These are phyloP conservation scores for Pantherophis guttatus DNA, from an alignment of 2,113 vertebrate genomes.

Conservation along the genomic window DNA sequence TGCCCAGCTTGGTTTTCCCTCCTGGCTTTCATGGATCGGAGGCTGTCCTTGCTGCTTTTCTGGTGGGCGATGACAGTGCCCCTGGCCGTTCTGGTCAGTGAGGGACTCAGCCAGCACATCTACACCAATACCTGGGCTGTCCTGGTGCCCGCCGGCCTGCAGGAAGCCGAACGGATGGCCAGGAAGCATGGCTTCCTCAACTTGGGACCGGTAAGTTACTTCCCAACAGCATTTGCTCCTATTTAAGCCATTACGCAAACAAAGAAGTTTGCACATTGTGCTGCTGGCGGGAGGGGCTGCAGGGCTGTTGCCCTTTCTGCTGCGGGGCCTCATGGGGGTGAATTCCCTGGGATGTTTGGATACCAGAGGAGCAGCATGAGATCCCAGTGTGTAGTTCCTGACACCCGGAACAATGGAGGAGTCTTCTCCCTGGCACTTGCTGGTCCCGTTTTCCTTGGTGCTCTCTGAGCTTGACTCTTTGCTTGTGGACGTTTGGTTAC, in stretches of 20 bases:
- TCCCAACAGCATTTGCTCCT: background rate
- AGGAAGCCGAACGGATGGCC: conserved; percentile 81
- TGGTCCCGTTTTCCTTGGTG: background rate
- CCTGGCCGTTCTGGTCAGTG: conserved; percentile 66
- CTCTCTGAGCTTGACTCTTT: background rate
- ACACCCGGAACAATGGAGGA: too few species aligned
- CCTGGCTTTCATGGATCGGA: conserved; percentile 71
- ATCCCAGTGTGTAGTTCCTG: background rate
- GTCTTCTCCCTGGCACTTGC: background rate
- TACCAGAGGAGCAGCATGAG: background rate
- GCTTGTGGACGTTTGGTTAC: background rate
- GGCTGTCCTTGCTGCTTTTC: conserved; percentile 62
- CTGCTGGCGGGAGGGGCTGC: background rate
- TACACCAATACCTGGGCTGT: conserved; percentile 96
- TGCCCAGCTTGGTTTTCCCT: conserved; percentile 24
- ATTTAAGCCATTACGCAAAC: background rate
- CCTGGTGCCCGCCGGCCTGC: conserved; percentile 76
- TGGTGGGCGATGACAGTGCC: conserved; percentile 78
- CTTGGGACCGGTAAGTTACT: conserved; percentile 80
- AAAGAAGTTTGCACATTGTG: background rate
- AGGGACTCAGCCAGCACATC: conserved; percentile 70
- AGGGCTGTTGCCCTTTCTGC: background rate
- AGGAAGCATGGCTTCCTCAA: conserved; percentile 90
- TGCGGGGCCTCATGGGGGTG: background rate
- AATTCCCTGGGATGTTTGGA: background rate